phyloP scores from a whole-genome alignment of 2,113 vertebrate genomes.

The Promerops cafer region DNA sequence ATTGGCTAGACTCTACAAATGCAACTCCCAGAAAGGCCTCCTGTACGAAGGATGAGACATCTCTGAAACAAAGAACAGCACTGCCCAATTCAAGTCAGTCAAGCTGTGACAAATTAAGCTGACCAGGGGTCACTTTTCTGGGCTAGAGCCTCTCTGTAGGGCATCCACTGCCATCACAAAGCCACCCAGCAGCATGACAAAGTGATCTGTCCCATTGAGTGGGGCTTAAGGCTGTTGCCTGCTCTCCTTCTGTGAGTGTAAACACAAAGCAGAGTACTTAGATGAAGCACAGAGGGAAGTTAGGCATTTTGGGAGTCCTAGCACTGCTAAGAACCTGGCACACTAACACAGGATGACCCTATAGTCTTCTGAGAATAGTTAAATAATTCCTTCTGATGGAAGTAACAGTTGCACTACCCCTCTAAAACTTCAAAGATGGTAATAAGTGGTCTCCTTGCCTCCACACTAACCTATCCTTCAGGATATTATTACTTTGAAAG shows the following conservation, averaged over 20 bases:
- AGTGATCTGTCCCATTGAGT: neutral
- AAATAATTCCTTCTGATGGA: neutral
- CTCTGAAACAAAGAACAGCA: neutral
- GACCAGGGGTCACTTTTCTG: neutral
- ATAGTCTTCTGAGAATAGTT: neutral
- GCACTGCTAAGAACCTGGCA: neutral
- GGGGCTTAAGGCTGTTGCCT: neutral
- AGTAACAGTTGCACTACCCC: neutral
- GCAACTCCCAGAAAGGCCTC: neutral
- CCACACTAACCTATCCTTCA: neutral
- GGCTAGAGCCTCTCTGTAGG: neutral
- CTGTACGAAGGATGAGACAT: neutral
- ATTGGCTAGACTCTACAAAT: neutral
- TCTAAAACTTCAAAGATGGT: neutral
- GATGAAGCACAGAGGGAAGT: neutral
- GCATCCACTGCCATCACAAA: neutral
- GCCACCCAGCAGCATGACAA: neutral
- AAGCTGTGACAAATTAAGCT: neutral
- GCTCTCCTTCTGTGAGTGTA: neutral
- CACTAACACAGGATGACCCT: neutral
- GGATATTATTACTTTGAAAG: neutral
- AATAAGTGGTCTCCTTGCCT: neutral
- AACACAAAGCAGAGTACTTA: neutral
- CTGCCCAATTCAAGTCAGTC: neutral
- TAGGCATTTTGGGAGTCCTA: neutral